These are phyloP conservation scores for Ceratina calcarata DNA, from an alignment of 1,140 invertebrate genomes.

Conservation along the genomic window DNA sequence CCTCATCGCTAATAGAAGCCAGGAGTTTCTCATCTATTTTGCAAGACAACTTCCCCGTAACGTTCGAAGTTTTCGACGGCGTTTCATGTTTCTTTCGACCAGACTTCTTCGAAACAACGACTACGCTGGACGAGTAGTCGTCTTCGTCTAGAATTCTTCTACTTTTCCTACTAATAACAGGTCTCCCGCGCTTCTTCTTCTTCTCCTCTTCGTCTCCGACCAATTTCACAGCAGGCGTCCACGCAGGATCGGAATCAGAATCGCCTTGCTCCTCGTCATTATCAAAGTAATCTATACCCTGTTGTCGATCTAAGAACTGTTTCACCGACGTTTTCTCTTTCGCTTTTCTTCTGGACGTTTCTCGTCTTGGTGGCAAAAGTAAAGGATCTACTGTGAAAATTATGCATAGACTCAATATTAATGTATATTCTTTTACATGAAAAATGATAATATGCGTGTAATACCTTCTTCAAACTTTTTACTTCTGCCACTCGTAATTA, in stretches of 20 bases:
- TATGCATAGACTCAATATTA: background rate
- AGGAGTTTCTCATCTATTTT: slow-evolving; percentile 75
- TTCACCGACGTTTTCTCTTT: slow-evolving; percentile 82
- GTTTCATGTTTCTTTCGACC: slow-evolving; percentile 70
- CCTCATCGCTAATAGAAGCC: slow-evolving; percentile 72
- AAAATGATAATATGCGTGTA: background rate
- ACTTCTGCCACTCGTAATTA: slow-evolving; percentile 40
- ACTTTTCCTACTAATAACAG: slow-evolving; percentile 72
- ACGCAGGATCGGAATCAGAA: slow-evolving; percentile 87
- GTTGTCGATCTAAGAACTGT: slow-evolving; percentile 73
- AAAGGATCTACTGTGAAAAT: slow-evolving; percentile 75
- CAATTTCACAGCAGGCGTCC: slow-evolving; percentile 84
- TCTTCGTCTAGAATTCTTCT: slow-evolving; percentile 70
- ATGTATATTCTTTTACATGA: background rate
- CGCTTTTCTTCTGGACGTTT: slow-evolving; percentile 84
- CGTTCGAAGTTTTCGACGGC: slow-evolving; percentile 56
- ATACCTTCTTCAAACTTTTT: slow-evolving; percentile 72
- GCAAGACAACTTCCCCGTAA: slow-evolving; percentile 59
- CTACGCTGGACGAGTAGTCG: slow-evolving; percentile 64
- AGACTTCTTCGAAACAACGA: slow-evolving; percentile 62
- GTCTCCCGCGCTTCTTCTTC: slow-evolving; percentile 74
- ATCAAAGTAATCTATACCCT: slow-evolving; percentile 76
- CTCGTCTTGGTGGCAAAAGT: slow-evolving; percentile 82
- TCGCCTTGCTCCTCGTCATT: slow-evolving; percentile 81
- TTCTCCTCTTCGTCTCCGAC: slow-evolving; percentile 75